These are phyloP conservation scores for Clamator glandarius DNA, from an alignment of 2,797 vertebrate species.

Conservation along the genomic window DNA sequence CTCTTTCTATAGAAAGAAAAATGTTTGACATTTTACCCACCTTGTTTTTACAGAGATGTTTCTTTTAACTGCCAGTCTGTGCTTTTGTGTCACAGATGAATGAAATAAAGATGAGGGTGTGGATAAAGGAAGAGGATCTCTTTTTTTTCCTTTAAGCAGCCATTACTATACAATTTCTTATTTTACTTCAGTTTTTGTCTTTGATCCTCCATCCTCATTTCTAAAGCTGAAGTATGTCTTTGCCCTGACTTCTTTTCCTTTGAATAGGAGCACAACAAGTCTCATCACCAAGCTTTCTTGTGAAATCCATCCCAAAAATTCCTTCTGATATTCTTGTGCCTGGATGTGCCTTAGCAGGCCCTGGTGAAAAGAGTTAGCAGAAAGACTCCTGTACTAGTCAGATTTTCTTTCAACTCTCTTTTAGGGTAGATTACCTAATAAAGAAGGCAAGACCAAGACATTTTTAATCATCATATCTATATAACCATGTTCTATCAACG, in stretches of 20 bases:
- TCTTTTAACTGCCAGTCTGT: background rate
- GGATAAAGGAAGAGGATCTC: background rate
- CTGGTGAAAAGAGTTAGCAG: background rate
- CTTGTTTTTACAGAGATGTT: background rate
- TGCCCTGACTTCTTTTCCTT: background rate
- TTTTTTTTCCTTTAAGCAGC: background rate
- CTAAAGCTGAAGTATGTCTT: background rate
- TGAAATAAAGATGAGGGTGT: background rate
- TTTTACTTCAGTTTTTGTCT: background rate
- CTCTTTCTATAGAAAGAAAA: background rate
- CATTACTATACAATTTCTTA: background rate
- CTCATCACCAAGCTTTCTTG: background rate
- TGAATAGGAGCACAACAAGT: background rate
- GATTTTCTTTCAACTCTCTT: background rate
- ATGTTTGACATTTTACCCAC: background rate
- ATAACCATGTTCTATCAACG: background rate
- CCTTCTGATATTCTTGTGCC: background rate
- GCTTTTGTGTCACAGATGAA: conserved; percentile 8
- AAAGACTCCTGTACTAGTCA: background rate
- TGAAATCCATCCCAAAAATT: background rate
- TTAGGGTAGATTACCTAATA: background rate
- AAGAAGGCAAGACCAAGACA: background rate
- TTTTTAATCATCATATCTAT: background rate
- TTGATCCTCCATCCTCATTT: background rate
- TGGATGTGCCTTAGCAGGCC: background rate